Evolutionary conservation across 2,888 invertebrate genomes (phyloP).

Genomic region (Mongoloraphidia duomilia): DNA sequence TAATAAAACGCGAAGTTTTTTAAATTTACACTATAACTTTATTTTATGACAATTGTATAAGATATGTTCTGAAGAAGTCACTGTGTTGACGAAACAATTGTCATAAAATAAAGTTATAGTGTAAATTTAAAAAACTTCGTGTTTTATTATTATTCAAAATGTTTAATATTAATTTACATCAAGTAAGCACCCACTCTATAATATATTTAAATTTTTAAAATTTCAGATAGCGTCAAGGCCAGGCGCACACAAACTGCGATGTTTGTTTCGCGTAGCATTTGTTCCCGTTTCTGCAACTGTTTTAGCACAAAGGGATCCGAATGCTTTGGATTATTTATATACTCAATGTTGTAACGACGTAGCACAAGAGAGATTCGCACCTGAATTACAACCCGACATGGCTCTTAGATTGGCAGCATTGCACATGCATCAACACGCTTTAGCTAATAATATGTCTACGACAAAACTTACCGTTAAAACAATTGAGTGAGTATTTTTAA

Average conservation of each 20-base stretch:
- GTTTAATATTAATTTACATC: too few relatives aligned
- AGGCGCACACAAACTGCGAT: constrained; percentile 78
- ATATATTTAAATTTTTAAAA: constrained; percentile 5
- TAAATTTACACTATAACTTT: too few relatives aligned
- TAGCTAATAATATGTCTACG: constrained; percentile 64
- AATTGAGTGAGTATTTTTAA: constrained; percentile 59
- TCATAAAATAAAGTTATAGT: too few relatives aligned
- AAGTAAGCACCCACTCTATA: too few relatives aligned
- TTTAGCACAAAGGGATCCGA: constrained; percentile 67
- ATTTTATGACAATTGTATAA: too few relatives aligned
- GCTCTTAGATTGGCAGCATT: constrained; percentile 75
- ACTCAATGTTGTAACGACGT: constrained; percentile 90
- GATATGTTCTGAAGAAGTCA: too few relatives aligned
- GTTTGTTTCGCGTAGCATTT: constrained; percentile 78
- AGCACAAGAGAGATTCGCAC: constrained; percentile 78
- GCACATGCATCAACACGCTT: constrained; percentile 81
- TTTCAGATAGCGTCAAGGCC: constrained; percentile 77
- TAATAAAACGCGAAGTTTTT: too few relatives aligned
- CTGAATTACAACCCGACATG: constrained; percentile 77
- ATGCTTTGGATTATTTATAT: constrained; percentile 79
- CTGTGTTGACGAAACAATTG: too few relatives aligned
- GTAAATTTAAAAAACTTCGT: too few relatives aligned
- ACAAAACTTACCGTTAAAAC: constrained; percentile 72
- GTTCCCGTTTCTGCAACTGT: constrained; percentile 77
- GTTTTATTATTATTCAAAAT: too few relatives aligned